Evolutionary conservation across 2,888 invertebrate genomes (phyloP).

Genomic region (Dryobotodes eremita): DNA sequence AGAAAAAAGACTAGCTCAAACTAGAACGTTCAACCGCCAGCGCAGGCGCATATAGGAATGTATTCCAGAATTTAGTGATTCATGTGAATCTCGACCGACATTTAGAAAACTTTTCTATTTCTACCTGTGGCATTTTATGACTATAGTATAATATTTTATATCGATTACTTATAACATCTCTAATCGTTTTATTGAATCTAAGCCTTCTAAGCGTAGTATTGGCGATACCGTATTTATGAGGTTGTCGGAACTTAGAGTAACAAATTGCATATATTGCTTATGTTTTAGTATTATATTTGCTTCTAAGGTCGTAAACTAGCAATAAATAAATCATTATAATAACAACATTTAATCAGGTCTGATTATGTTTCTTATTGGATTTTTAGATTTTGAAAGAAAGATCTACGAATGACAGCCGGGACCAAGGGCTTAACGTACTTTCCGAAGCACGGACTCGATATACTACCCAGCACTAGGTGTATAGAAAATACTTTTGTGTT

Average conservation of each 20-base stretch:
- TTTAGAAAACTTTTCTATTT: neutral
- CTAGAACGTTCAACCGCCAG: too few relatives aligned
- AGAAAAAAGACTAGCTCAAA: constrained; percentile 19
- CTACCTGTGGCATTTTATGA: neutral
- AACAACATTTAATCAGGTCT: too few relatives aligned
- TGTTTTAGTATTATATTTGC: neutral
- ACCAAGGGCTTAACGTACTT: neutral
- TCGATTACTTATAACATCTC: neutral
- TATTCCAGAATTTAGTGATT: neutral
- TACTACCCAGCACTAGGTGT: neutral
- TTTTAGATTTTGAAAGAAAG: neutral
- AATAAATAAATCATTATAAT: neutral
- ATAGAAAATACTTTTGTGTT: neutral
- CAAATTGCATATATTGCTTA: neutral
- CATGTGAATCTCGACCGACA: neutral
- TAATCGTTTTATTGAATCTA: constrained; percentile 21
- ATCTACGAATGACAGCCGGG: neutral
- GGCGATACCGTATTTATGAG: constrained; percentile 23
- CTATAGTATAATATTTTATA: neutral
- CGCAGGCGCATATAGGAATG: neutral
- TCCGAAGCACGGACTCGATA: too few relatives aligned
- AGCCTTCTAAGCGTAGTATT: constrained; percentile 17
- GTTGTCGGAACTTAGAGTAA: constrained; percentile 3
- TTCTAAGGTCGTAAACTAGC: neutral
- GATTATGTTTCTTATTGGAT: constrained; percentile 6